Evolutionary conservation across 2,888 invertebrate species (phyloP).

Genomic region (Polyommatus iphigenia): DNA sequence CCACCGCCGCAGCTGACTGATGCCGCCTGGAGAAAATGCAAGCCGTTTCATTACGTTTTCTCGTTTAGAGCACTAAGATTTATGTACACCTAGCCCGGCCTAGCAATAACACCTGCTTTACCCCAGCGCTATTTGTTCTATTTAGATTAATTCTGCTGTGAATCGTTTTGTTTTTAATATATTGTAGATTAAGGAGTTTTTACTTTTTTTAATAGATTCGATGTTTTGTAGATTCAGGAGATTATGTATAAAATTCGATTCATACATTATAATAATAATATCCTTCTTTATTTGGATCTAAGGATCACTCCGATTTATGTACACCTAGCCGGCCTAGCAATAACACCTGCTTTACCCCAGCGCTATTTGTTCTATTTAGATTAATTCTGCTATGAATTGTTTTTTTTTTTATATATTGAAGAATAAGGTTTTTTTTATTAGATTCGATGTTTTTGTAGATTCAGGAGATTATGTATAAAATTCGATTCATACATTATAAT

Average conservation of each 20-base stretch:
- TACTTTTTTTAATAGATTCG: not conserved
- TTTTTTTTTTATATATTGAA: too few relatives aligned
- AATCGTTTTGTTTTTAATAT: not conserved
- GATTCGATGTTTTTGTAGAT: too few relatives aligned
- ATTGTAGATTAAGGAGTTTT: too few relatives aligned
- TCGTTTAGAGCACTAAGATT: slow-evolving; percentile 63
- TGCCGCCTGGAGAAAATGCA: slow-evolving; percentile 72
- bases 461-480: too few relatives aligned
- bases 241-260: too few relatives aligned
- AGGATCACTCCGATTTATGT: slow-evolving; percentile 64
- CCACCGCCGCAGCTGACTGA: slow-evolving; percentile 55
- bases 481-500: too few relatives aligned
- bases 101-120: slow-evolving; percentile 43
- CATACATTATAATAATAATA: too few relatives aligned
- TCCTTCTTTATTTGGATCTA: slow-evolving; percentile 54
- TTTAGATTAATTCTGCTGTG: slow-evolving; percentile 1
- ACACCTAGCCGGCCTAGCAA: slow-evolving; percentile 34
- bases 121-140: slow-evolving; percentile 31
- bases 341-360: slow-evolving; percentile 43
- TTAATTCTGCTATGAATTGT: not conserved
- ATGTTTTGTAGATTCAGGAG: too few relatives aligned
- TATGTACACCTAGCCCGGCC: slow-evolving; percentile 49
- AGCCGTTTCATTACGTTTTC: slow-evolving; percentile 75
- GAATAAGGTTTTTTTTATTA: too few relatives aligned
- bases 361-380: slow-evolving; percentile 9